Evolutionary conservation across 1,140 invertebrate genomes (phyloP).

Genomic region (Liolophura sinensis): DNA sequence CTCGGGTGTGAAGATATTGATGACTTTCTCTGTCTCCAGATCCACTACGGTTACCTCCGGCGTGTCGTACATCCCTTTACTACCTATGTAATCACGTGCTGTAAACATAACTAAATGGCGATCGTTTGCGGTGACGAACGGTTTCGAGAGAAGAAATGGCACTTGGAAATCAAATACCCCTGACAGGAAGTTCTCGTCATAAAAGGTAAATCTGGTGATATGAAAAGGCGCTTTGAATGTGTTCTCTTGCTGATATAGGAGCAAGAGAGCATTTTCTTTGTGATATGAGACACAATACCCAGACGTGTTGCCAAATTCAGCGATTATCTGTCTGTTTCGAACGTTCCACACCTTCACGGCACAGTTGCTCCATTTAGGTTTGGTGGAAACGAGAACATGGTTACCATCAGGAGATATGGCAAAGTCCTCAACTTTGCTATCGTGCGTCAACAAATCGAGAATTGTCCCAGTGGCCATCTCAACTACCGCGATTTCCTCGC

Average conservation of each 20-base stretch:
- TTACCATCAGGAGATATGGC: conserved; percentile 43
- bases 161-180: conserved; percentile 28
- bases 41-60: conserved; percentile 44
- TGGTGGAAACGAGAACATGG: conserved; percentile 40
- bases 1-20: conserved; percentile 32
- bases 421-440: conserved; percentile 40
- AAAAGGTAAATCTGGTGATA: conserved; percentile 37
- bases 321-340: conserved; percentile 36
- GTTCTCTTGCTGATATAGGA: conserved; percentile 33
- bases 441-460: conserved; percentile 54
- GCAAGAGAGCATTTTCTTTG: conserved; percentile 27
- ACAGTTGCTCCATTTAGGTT: conserved; percentile 29
- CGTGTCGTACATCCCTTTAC: conserved; percentile 23
- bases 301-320: conserved; percentile 44
- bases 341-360: conserved; percentile 52
- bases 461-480: conserved; percentile 51
- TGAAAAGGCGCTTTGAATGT: conserved; percentile 37
- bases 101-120: conserved; percentile 45
- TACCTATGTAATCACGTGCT: conserved; percentile 34
- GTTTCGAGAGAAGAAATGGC: conserved; percentile 34
- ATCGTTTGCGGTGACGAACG: conserved; percentile 47
- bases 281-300: conserved; percentile 38
- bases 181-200: conserved; percentile 28
- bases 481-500: conserved; percentile 55
- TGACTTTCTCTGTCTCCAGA: conserved; percentile 31